phyloP scores from a whole-genome alignment of 2,113 vertebrate genomes.

The Corvus moneduloides region DNA sequence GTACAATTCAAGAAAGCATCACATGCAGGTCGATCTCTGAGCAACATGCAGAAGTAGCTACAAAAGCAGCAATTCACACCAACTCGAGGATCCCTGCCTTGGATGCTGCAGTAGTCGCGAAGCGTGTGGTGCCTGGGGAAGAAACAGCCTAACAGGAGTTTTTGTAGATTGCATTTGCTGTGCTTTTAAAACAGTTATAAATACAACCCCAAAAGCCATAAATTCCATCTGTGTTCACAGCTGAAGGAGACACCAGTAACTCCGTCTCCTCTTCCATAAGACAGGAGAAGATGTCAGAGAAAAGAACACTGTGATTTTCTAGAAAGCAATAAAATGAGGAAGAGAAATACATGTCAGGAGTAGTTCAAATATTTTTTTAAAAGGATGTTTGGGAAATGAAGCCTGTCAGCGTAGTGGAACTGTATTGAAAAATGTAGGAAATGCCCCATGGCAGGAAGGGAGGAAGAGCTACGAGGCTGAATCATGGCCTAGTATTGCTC shows the following conservation, averaged over 20 bases:
- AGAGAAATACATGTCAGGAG: background rate
- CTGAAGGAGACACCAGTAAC: background rate
- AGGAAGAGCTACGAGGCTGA: background rate
- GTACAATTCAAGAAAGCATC: background rate
- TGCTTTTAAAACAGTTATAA: conserved; percentile 45
- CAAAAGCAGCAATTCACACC: background rate
- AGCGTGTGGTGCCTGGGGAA: background rate
- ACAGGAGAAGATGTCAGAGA: background rate
- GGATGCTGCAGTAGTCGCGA: rapidly evolving
- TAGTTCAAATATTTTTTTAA: background rate
- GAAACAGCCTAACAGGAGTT: background rate
- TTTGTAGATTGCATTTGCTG: background rate
- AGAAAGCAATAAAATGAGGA: conserved; percentile 5
- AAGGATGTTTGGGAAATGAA: background rate
- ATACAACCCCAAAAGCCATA: background rate
- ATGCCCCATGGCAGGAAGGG: background rate
- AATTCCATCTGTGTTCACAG: conserved; percentile 36
- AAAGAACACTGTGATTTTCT: background rate
- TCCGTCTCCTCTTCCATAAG: background rate
- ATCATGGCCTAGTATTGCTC: background rate
- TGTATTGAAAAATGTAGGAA: background rate
- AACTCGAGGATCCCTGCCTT: background rate
- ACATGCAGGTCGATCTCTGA: background rate
- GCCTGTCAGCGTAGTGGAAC: background rate
- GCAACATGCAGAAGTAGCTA: background rate